Conservation (phyloP, 2,113 vertebrate genomes). For the Paedocypris sp. region DNA sequence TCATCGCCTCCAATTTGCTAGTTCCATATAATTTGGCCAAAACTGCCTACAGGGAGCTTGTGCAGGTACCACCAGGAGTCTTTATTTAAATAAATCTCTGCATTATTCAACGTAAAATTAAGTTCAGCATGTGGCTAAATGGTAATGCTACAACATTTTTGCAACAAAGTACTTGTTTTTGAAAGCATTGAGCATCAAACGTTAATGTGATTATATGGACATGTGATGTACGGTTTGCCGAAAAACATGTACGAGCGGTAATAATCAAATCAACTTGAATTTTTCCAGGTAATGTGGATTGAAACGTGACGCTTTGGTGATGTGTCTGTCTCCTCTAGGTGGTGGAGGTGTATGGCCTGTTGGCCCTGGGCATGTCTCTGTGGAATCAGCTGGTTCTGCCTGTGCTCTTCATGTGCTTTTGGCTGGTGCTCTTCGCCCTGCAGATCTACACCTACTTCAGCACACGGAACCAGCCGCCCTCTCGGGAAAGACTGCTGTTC, state of each 20-base stretch:
- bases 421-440: conserved; percentile 92
- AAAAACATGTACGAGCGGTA: too few relatives aligned
- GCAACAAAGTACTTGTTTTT: too few relatives aligned
- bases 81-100: not conserved
- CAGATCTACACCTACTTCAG: conserved; percentile 98
- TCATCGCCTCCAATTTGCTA: conserved; percentile 88
- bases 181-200: too few relatives aligned
- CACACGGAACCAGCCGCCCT: conserved; percentile 88
- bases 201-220: too few relatives aligned
- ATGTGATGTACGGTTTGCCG: too few relatives aligned
- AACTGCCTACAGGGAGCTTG: conserved; percentile 91
- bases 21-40: conserved; percentile 95
- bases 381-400: conserved; percentile 98
- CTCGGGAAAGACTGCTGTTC: conserved; percentile 90
- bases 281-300: too few relatives aligned
- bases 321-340: conserved; percentile 59
- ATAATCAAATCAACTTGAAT: too few relatives aligned
- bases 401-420: conserved; percentile 97
- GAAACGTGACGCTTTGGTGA: not conserved
- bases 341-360: conserved; percentile 91
- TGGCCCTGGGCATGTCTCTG: conserved; percentile 92
- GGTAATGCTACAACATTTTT: too few relatives aligned
- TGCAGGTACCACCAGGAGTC: conserved; percentile 68
- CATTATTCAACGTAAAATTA: too few relatives aligned
- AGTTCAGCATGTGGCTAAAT: too few relatives aligned